Evolutionary conservation across 2,888 invertebrate species (phyloP), one percentile per base, ranked within the genome.

Genomic region (Cylloceria caligata): DNA sequence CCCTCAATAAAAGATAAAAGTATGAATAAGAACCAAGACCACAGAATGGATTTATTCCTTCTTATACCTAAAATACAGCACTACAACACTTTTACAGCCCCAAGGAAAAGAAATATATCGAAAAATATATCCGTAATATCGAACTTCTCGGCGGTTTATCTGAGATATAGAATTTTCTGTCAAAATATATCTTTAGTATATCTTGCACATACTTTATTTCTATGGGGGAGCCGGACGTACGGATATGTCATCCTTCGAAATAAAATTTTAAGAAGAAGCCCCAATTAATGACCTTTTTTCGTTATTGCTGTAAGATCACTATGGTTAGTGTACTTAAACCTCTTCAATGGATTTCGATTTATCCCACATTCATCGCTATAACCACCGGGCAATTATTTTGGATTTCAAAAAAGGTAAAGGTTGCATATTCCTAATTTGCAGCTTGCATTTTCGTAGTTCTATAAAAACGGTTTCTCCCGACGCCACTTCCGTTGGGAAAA

Each of bases 391-490:
- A 57, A 68, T 60, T 49, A 36, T 57, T 65, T 34, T 45, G 11
- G 57, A 42, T n/a, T 3, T 3, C 47, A 36, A 30, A 49, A 64
- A 60, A 60, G 47, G n/a, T 19, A 21, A 73, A 34, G 16, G 9
- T 24, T 3, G 24, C 27, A 68, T 52, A 65, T 64, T 52, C 42
- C 34, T 11, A 21, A 16, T 69, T 36, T 47, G 34, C 24, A 57
- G 39, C 69, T 55, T 75, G 57, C 16, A 52, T 62, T 72, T 19
- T 16, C 9, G 4, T 42, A 67, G 34, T 34, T 72, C 45, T 16
- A 16, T 36, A 16, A 42, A 39, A 67, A 9, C 30, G 30, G 11
- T 55, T 55, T 55, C 49, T 52, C 11, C 52, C 24, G 27, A 55
- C 24, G 9, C n/a, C 9, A 9, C 16, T 47, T n/a, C n/a, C n/a